These are phyloP conservation scores for Augochlorella aurata DNA, from an alignment of 2,888 invertebrate genomes.

Conservation along the genomic window DNA sequence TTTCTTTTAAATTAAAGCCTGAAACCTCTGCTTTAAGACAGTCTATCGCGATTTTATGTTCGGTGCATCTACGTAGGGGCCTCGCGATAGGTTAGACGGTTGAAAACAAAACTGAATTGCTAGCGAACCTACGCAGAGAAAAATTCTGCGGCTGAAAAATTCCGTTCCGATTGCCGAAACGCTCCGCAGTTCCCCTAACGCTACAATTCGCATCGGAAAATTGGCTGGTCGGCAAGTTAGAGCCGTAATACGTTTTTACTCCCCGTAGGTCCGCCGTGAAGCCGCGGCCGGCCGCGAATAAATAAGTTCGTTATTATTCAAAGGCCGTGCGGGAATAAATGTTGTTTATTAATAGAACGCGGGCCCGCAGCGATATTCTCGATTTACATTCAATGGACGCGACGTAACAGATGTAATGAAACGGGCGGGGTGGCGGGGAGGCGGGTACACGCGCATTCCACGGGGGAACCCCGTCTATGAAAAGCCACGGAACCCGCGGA, in stretches of 20 bases:
- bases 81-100: too few relatives aligned
- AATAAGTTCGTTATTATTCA: constrained; percentile 16
- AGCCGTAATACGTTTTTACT: background rate
- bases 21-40: too few relatives aligned
- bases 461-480: constrained; percentile 5
- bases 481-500: constrained; percentile 25
- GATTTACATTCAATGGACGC: constrained; percentile 23
- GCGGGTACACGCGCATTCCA: background rate
- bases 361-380: background rate
- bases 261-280: background rate
- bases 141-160: too few relatives aligned
- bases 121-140: too few relatives aligned
- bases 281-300: background rate
- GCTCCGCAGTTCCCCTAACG: background rate
- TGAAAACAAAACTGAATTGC: too few relatives aligned
- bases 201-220: background rate
- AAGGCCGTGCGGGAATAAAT: constrained; percentile 7
- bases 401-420: constrained; percentile 30
- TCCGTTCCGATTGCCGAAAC: background rate
- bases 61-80: too few relatives aligned
- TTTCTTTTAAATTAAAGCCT: too few relatives aligned
- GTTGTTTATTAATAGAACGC: constrained; percentile 21
- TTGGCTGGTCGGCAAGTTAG: background rate
- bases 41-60: too few relatives aligned
- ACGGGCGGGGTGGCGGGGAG: background rate